These are phyloP conservation scores for Corydoras maculifer DNA, from an alignment of 2,113 vertebrate genomes.

Conservation along the genomic window DNA sequence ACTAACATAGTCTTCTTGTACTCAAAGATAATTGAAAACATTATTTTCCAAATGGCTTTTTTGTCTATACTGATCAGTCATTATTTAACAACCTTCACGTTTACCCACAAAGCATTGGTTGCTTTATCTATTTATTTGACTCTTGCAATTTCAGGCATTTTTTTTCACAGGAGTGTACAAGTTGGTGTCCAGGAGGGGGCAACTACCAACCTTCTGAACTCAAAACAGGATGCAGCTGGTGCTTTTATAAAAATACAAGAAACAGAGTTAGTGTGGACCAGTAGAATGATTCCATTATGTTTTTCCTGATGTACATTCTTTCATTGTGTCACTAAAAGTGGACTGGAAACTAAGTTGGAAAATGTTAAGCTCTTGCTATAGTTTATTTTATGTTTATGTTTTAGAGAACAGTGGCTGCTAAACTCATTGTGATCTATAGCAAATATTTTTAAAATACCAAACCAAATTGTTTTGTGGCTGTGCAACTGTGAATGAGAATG, in stretches of 20 bases:
- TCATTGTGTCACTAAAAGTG: conserved; percentile 25
- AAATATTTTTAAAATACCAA: neutral
- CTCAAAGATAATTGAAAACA: too few species aligned
- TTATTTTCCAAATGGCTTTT: neutral
- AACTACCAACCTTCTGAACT: conserved; percentile 22
- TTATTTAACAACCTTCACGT: neutral
- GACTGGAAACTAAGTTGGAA: conserved; percentile 14
- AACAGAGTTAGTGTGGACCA: conserved; percentile 16
- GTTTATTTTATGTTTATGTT: neutral
- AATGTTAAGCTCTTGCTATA: neutral
- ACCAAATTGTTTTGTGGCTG: neutral
- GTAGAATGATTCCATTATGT: conserved; percentile 28
- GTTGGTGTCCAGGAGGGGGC: conserved; percentile 31
- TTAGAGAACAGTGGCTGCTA: conserved; percentile 7
- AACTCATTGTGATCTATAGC: conserved; percentile 1
- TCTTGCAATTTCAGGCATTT: neutral
- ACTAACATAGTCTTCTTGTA: too few species aligned
- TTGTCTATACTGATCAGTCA: neutral
- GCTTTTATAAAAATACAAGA: conserved; percentile 23
- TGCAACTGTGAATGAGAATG: too few species aligned
- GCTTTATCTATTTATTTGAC: neutral
- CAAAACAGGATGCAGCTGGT: conserved; percentile 47
- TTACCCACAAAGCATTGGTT: too few species aligned
- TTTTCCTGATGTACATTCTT: conserved; percentile 20
- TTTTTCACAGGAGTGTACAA: conserved; percentile 13